A percentile compares a stretch with the other conserved stretches of the same genome.
phyloP scores from a whole-genome alignment of 2,113 vertebrate genomes.

The Rhynchomys soricoides region DNA sequence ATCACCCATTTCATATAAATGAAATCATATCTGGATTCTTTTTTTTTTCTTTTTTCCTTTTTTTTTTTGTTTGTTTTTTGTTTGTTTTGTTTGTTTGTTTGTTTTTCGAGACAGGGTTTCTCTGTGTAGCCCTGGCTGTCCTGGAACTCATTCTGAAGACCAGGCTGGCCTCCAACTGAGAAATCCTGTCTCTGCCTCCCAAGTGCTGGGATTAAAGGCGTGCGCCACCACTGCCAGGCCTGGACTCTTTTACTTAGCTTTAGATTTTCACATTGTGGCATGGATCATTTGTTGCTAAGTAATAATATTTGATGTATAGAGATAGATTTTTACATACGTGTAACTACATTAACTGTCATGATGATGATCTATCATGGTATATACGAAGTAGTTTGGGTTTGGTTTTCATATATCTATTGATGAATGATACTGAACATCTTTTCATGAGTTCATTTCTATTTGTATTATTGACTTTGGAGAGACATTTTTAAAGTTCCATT shows the following conservation, averaged over 20 bases:
- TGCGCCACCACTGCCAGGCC: no score
- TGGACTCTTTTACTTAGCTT: slow-evolving; percentile 4
- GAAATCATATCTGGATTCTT: slow-evolving; percentile 22
- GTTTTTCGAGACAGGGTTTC: no score
- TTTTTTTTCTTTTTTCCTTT: no score
- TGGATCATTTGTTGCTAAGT: not conserved
- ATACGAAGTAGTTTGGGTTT: slow-evolving; percentile 24
- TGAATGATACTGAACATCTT: slow-evolving; percentile 1
- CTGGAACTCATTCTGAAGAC: no score
- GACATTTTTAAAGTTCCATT: slow-evolving; percentile 32
- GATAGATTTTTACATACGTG: not conserved
- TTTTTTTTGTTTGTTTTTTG: no score
- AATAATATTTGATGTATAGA: not conserved
- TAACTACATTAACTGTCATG: not conserved
- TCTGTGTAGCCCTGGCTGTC: no score
- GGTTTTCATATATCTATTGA: not conserved
- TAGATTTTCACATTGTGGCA: not conserved
- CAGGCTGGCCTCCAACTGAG: no score
- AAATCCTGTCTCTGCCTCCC: no score
- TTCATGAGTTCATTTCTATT: slow-evolving; percentile 9
- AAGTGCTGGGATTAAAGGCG: no score
- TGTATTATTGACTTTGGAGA: slow-evolving; percentile 46
- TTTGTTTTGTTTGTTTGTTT: no score
- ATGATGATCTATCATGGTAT: not conserved
- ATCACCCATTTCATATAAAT: not conserved